Evolutionary conservation across 2,113 vertebrate genomes (phyloP), one percentile per base, ranked within the genome.

Genomic region (Notiomystis cincta): DNA sequence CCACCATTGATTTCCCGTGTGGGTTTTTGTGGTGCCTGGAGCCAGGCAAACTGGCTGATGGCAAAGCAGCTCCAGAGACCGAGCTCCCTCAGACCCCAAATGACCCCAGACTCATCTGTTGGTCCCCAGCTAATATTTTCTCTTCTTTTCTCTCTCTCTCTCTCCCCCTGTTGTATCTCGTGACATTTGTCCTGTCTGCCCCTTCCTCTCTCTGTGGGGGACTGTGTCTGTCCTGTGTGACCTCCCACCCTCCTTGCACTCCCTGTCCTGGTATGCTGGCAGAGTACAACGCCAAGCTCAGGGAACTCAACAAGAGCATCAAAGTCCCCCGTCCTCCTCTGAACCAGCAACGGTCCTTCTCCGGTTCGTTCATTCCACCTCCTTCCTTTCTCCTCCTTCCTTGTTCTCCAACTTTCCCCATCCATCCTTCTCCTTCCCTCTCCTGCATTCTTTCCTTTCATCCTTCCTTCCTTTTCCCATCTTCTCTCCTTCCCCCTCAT

Each of bases 261-360:
- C 95, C 98, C 94, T 87, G 64, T 98, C 96, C 96, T 98, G 96
- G 73, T 83, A 92, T 15, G 90, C 97, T 97, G 90, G 93, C 98
- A 99, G 99, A 99, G 8, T 99, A 99, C 98, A 99, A 98, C 37
- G 99, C 99, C 97, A 98, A 98, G 89, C 98, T 99, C 97, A 98
- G 98, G 97, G 97, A 97, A 93, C 96, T 99, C 94, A 96, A 95
- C 96, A 98, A 98, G 85, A 98, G 97, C 91, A 97, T 96, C 95
- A 82, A 89, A 95, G 91, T 19, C 64, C 73, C 40, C 96, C 97
- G 96, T 89, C 96, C 96, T 96, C 97, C 98, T 98, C 94, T 97
- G 97, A 98, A 98, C 90, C 98, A 98, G 92, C 98, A 97, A 65
- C 98, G 97, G 54, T 98, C 98, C 97, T 98, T 98, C 95, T 99